phyloP scores from a whole-genome alignment of 30 jellyfish, hydroid and myxozoan species.

The Aurelia sp. region DNA sequence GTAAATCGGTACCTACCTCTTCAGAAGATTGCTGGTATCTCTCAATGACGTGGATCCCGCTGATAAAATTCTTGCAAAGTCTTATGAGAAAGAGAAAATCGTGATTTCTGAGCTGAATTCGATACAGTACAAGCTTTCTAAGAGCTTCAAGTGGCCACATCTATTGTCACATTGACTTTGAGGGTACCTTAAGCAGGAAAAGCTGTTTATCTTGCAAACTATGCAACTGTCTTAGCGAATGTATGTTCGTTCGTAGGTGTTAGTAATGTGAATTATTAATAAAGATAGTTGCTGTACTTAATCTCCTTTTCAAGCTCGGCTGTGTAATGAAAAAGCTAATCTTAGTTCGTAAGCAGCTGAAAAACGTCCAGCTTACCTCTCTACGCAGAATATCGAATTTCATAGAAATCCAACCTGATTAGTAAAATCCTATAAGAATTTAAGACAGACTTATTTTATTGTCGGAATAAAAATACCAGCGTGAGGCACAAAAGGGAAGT shows the following conservation, averaged over 20 bases:
- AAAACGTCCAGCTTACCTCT: constrained; percentile 20
- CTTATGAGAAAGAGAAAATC: too few species aligned
- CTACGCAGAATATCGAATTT: constrained; percentile 43
- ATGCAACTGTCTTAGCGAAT: too few species aligned
- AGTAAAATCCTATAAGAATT: constrained; percentile 35
- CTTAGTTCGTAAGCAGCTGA: constrained; percentile 54
- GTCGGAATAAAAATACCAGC: constrained; percentile 5
- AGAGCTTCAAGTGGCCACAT: too few species aligned
- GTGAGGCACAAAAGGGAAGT: background rate
- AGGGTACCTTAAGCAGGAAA: too few species aligned
- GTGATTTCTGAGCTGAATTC: too few species aligned
- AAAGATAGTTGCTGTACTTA: constrained; percentile 14
- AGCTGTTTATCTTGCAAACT: too few species aligned
- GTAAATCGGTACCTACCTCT: too few species aligned
- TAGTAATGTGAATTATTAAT: constrained; percentile 24
- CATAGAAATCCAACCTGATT: constrained; percentile 26
- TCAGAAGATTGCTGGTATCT: too few species aligned
- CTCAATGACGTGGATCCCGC: too few species aligned
- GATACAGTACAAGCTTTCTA: too few species aligned
- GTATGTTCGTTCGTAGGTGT: constrained; percentile 13
- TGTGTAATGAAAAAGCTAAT: constrained; percentile 48
- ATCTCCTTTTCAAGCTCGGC: constrained; percentile 32
- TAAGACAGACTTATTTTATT: constrained; percentile 19
- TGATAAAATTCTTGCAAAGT: too few species aligned
- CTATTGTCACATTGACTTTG: too few species aligned